Base-by-base conservation (phyloP, 53 echinoderm and acorn worm species). In the Echinometra lucunter region DNA sequence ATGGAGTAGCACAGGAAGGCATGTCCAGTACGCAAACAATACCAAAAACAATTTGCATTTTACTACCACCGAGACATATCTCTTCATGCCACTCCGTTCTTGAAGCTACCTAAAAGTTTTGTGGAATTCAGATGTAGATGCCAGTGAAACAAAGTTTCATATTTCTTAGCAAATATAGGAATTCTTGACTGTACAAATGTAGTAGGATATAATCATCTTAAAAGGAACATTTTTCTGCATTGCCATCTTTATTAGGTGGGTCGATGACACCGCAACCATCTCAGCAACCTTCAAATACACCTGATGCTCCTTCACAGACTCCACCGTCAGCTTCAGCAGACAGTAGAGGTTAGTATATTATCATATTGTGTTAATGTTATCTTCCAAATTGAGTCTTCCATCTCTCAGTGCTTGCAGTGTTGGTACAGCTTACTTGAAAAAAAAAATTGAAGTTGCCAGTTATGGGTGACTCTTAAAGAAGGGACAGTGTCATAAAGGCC, bases 221-320 rank as follows among this genome's bases (percentile, higher is more conserved):
- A 63, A 63, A 63, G 5, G 63, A 63, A 63, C 6, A 69, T 30
- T 32, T 69, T 12, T 69, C 12, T 69, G 69, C 78, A 38, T 23
- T 78, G 38, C 5, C 6, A 13, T 78, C 5, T 78, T 38, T 78
- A 28, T 60, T 42, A 98, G 98, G 98, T 97, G 97, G 97, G 42
- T 95, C 98, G 1, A 94, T 97, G 63, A 98, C 98, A 66, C 98
- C 98, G 17, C 98, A 98, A 67, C 97, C 98, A 23, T 95, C 97
- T 95, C 97, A 95, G 75, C 95, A 97, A 44, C 95, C 97, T 69
- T 94, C 98, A 67, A 98, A 96, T 94, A 97, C 97, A 94, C 90
- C 97, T 32, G 98, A 98, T 57, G 95, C 92, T 92, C 75, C 83
- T 13, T 58, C 94, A 25, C 94, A 94, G 63, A 82, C 94, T 9